phyloP scores from a whole-genome alignment of 2,797 vertebrate species.

The Oryzias dopingdopingensis region DNA sequence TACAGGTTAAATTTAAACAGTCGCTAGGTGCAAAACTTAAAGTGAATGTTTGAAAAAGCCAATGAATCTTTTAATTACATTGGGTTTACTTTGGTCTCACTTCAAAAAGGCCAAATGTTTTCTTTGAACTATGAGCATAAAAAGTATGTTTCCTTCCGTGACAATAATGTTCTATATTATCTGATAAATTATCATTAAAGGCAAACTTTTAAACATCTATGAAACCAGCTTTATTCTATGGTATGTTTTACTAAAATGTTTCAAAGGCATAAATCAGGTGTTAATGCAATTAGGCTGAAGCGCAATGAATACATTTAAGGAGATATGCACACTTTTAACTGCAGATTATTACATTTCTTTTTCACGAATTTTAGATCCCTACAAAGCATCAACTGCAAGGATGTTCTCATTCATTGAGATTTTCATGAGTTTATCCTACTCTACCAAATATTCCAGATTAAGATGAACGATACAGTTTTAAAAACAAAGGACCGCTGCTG shows the following conservation, averaged over 20 bases:
- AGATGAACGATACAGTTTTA: constrained; percentile 22
- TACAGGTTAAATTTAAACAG: constrained; percentile 1
- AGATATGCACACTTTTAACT: constrained; percentile 27
- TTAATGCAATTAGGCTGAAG: constrained; percentile 22
- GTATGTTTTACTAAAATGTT: constrained; percentile 31
- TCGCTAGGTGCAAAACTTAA: constrained; percentile 2
- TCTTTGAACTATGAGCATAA: constrained; percentile 4
- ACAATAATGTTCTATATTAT: constrained; percentile 11
- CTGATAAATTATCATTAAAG: constrained; percentile 17
- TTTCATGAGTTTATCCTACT: constrained; percentile 27
- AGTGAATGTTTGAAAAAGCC: constrained; percentile 22
- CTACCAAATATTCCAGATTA: constrained; percentile 30
- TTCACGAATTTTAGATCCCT: constrained; percentile 8
- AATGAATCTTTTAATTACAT: constrained; percentile 22
- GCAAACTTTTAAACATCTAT: constrained; percentile 8
- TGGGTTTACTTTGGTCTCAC: constrained; percentile 3
- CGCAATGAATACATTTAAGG: constrained; percentile 38
- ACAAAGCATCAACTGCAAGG: constrained; percentile 26
- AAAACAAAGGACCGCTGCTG: constrained; percentile 37
- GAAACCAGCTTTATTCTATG: constrained; percentile 20
- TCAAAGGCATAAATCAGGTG: constrained; percentile 18
- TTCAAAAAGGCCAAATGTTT: not conserved
- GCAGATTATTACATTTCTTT: constrained; percentile 21
- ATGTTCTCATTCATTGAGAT: constrained; percentile 35
- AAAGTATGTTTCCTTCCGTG: constrained; percentile 7